Base-by-base conservation (phyloP, 2,797 vertebrate genomes). In the Cetoscarus ocellatus region DNA sequence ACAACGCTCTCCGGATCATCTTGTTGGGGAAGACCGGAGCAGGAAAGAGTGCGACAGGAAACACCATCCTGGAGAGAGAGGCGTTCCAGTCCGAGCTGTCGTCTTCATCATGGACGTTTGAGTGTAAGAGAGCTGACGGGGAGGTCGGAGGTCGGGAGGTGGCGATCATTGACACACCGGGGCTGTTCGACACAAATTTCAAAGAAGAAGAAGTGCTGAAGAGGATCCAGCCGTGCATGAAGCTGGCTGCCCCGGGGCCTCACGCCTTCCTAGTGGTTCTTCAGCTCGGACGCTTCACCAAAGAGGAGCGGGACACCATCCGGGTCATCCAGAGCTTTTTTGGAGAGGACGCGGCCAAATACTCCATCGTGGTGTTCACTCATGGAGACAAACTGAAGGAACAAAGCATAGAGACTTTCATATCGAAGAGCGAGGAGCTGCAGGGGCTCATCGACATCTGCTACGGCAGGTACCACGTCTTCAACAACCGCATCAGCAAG, bases 221-320 rank as follows among this genome's bases (percentile, higher is more conserved):
- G 15, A 79, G 35, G 66, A 83, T 88, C 1, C 36, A 74, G 40
- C 49, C 0, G 1, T 86, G 82, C 42, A 38, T 90, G 3, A 13
- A 67, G 6, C 60, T 86, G 50, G 75, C 82, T 6, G 49, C 58
- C 15, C 86, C 88, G 0, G 82, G 75, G 38, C 82, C 88, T 15
- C 86, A 89, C 2, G 75, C 53, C 59, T 87, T 88, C 61, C 57
- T 88, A 63, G n/a, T 88, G 36, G 85, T 88, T 3, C 45, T 88
- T 2, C 52, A 57, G 61, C 63, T 90, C 35, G 85, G 81, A 1
- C 50, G 88, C 47, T 88, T 84, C 62, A 88, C 85, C 14, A 34
- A 67, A 18, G 83, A 90, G 36, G 85, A 87, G 61, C 56, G 61
- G 7, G 80, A 80, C 1, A 75, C 82, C 1, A 1, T 87, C 13